Conservation (phyloP, 2,797 vertebrate genomes). For the Hydrolagus colliei region DNA sequence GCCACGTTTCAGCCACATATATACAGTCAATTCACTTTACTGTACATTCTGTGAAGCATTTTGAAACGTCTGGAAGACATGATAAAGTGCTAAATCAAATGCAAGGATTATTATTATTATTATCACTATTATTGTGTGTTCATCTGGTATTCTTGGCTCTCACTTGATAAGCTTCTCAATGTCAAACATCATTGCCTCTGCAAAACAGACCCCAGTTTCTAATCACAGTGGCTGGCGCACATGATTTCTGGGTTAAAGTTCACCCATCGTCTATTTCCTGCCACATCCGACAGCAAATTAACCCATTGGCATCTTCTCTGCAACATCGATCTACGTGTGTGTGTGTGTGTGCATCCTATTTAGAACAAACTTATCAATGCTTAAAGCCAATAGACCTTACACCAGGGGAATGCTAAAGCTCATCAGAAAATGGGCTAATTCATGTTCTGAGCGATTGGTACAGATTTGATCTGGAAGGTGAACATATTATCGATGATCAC, state of each 20-base stretch:
- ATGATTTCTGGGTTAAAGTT: conserved; percentile 30
- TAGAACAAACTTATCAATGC: background rate
- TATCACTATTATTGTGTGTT: background rate
- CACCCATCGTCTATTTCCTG: conserved; percentile 23
- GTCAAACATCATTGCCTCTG: background rate
- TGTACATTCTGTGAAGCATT: no score
- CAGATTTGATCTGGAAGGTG: background rate
- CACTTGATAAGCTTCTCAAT: background rate
- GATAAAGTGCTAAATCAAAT: no score
- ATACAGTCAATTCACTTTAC: no score
- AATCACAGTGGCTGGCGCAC: background rate
- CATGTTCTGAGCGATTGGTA: background rate
- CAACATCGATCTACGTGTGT: background rate
- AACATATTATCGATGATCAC: background rate
- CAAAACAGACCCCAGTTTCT: background rate
- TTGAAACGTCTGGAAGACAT: no score
- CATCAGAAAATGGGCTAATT: background rate
- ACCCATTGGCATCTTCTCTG: background rate
- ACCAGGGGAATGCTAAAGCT: background rate
- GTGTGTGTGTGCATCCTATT: background rate
- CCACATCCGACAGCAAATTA: conserved; percentile 22
- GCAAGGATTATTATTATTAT: no score
- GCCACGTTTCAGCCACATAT: no score
- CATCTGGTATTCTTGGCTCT: background rate
- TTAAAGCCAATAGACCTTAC: background rate